Evolutionary conservation across 1,140 invertebrate genomes (phyloP).

Genomic region (Contarinia nasturtii): DNA sequence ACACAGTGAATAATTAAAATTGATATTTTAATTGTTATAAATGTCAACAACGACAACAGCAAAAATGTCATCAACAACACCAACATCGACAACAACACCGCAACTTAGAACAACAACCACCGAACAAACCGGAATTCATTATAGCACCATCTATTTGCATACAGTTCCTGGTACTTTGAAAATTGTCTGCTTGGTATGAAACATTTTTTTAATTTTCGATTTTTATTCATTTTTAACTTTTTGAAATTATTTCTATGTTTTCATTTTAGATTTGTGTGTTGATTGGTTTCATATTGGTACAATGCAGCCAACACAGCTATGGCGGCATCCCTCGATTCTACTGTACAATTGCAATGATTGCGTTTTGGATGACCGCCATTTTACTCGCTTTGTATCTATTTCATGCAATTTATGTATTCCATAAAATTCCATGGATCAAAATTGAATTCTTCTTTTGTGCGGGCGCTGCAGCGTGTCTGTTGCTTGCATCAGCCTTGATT

Average conservation of each 20-base stretch:
- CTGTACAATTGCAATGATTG: slow-evolving; percentile 63
- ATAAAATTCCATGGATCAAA: slow-evolving; percentile 71
- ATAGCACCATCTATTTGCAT: neutral
- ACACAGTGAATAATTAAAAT: too few relatives aligned
- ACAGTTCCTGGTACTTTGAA: neutral
- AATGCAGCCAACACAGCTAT: slow-evolving; percentile 29
- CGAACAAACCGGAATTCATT: neutral
- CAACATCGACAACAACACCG: too few relatives aligned
- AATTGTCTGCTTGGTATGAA: neutral
- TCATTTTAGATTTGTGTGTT: slow-evolving; percentile 49
- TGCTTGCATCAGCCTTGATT: slow-evolving; percentile 44
- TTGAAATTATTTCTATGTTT: neutral
- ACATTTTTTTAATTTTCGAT: neutral
- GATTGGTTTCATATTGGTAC: slow-evolving; percentile 67
- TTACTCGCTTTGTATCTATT: slow-evolving; percentile 65
- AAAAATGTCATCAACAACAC: too few relatives aligned
- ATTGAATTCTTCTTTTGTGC: slow-evolving; percentile 60
- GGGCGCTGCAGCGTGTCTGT: slow-evolving; percentile 47
- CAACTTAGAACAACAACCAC: too few relatives aligned
- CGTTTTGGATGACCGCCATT: slow-evolving; percentile 69
- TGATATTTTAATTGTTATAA: too few relatives aligned
- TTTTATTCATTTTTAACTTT: neutral
- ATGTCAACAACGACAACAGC: too few relatives aligned
- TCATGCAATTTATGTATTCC: slow-evolving; percentile 68
- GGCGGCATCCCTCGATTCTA: slow-evolving; percentile 45